A percentile compares a stretch with the other conserved stretches of the same genome.
These are phyloP conservation scores for Lerista edwardsae DNA, from an alignment of 2,797 vertebrate species.

Conservation along the genomic window DNA sequence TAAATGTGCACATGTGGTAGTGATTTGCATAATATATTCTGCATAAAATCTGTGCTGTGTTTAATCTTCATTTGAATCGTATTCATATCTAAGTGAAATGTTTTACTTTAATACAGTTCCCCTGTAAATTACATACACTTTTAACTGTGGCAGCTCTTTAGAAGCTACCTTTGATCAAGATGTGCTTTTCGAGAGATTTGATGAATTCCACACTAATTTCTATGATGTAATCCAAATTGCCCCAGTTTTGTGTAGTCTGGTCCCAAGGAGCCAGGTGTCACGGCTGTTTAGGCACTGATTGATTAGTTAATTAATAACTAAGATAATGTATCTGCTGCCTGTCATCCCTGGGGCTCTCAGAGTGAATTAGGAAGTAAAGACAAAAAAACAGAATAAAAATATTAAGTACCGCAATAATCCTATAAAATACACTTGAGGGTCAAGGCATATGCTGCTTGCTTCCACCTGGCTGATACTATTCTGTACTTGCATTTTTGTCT, in stretches of 20 bases:
- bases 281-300: neutral
- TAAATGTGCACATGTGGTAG: neutral
- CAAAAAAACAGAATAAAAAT: no score
- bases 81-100: neutral
- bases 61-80: conserved; percentile 1
- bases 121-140: neutral
- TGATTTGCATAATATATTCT: neutral
- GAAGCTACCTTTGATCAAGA: conserved; percentile 3
- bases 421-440: no score
- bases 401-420: no score
- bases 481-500: no score
- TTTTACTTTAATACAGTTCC: neutral
- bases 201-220: neutral
- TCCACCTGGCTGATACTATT: no score
- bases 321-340: neutral
- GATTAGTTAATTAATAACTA: no score
- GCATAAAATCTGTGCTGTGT: neutral
- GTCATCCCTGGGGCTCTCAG: no score
- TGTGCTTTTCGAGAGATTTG: neutral
- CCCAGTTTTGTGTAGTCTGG: neutral
- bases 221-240: neutral
- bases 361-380: no score
- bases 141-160: neutral
- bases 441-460: no score
- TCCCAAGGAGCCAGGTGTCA: neutral